Conservation (phyloP, 1,140 invertebrate genomes). For the Teleopsis dalmanni region DNA sequence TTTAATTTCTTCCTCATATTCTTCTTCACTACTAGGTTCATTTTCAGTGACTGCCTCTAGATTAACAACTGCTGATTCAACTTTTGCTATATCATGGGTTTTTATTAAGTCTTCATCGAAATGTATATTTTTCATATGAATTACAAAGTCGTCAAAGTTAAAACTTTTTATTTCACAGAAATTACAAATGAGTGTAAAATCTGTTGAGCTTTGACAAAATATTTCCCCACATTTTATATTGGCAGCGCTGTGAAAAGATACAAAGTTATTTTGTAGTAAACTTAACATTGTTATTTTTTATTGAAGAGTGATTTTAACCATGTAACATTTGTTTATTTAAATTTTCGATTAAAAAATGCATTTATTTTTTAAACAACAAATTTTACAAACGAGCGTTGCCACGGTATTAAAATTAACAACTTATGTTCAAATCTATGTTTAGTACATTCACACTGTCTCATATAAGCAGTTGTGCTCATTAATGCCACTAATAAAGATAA, state of each 20-base stretch:
- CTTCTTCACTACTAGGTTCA: neutral
- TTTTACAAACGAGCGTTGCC: too few species aligned
- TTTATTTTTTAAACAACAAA: too few species aligned
- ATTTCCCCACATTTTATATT: constrained; percentile 16
- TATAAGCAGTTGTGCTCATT: too few species aligned
- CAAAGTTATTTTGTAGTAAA: too few species aligned
- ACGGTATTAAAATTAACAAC: too few species aligned
- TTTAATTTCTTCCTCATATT: neutral
- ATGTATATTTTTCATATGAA: constrained; percentile 11
- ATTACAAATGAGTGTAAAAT: constrained; percentile 10
- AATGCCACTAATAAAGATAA: too few species aligned
- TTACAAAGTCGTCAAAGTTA: constrained; percentile 11
- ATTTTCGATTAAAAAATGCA: too few species aligned
- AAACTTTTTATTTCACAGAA: constrained; percentile 12
- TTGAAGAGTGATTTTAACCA: too few species aligned
- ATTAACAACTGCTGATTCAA: constrained; percentile 1
- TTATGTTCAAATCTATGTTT: too few species aligned
- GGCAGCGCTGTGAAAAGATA: neutral
- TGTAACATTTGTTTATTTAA: too few species aligned
- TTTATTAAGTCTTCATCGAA: constrained; percentile 11
- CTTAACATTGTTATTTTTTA: too few species aligned
- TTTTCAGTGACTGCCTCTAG: constrained; percentile 1
- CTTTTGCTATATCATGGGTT: constrained; percentile 4
- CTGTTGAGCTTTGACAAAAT: constrained; percentile 8
- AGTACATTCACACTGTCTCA: too few species aligned